Evolutionary conservation across 2,113 vertebrate genomes (phyloP).

Genomic region (Sylvietta virens): DNA sequence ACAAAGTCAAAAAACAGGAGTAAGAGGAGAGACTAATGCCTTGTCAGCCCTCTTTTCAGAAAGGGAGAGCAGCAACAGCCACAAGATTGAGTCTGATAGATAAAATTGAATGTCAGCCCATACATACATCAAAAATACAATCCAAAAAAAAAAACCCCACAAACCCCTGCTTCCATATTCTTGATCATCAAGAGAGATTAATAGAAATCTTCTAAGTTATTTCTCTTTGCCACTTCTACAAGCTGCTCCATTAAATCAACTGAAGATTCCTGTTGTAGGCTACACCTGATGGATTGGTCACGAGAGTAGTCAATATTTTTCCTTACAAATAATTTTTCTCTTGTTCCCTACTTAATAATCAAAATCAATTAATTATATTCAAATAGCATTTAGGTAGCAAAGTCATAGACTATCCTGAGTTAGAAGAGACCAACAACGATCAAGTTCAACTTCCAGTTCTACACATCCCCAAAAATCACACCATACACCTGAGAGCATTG

Average conservation of each 20-base stretch:
- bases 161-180: not conserved
- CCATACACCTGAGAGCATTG: not conserved
- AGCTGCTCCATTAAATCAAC: not conserved
- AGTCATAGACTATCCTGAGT: not conserved
- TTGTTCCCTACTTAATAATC: not conserved
- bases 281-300: not conserved
- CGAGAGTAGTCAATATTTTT: not conserved
- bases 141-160: fast-evolving
- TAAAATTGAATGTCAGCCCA: not conserved
- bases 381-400: not conserved
- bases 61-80: not conserved
- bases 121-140: not conserved
- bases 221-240: not conserved
- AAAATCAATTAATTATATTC: not conserved
- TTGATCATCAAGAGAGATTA: not conserved
- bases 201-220: not conserved
- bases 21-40: not conserved
- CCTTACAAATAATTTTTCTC: not conserved
- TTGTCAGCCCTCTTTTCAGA: not conserved
- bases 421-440: not conserved
- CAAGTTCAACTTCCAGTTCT: not conserved
- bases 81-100: not conserved
- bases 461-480: not conserved
- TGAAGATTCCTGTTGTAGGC: not conserved
- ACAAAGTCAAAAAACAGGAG: not conserved